Percentiles rank a stretch among this genome's conserved stretches.
Conservation (phyloP, 2,797 vertebrate species). For the Neosalanx taihuensis region DNA sequence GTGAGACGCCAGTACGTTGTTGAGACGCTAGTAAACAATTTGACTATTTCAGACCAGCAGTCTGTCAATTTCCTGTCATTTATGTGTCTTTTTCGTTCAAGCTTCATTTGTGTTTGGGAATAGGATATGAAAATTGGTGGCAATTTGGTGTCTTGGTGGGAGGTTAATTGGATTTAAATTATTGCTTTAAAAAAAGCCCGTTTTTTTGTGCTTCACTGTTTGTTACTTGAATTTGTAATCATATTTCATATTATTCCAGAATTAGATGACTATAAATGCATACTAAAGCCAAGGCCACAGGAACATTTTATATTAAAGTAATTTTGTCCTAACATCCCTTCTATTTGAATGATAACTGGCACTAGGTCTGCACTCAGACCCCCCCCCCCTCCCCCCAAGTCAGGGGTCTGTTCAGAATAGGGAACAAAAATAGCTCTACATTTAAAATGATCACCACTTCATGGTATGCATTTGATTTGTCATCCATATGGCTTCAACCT, state of each 20-base stretch:
- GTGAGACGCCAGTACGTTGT: background rate
- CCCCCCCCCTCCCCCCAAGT: background rate
- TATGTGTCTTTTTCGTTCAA: conserved; percentile 55
- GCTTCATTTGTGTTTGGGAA: conserved; percentile 66
- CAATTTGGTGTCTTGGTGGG: conserved; percentile 72
- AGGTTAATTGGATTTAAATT: conserved; percentile 78
- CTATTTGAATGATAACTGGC: conserved; percentile 24
- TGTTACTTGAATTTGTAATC: conserved; percentile 70
- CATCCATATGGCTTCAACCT: no score
- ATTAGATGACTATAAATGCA: conserved; percentile 55
- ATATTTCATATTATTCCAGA: conserved; percentile 49
- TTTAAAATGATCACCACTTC: conserved; percentile 4
- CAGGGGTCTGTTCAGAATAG: background rate
- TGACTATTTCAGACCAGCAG: conserved; percentile 49
- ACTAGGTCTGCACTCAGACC: conserved; percentile 30
- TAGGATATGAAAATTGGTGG: conserved; percentile 69
- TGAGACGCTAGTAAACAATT: conserved; percentile 42
- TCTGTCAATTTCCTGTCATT: conserved; percentile 70
- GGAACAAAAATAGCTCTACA: background rate
- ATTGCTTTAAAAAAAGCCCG: conserved; percentile 73
- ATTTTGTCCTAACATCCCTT: conserved; percentile 49
- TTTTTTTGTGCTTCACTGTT: conserved; percentile 62
- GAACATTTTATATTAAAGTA: background rate
- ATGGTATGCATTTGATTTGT: background rate
- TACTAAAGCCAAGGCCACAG: conserved; percentile 21